Conservation (phyloP, 2,797 vertebrate species). For the Valencia hispanica region DNA sequence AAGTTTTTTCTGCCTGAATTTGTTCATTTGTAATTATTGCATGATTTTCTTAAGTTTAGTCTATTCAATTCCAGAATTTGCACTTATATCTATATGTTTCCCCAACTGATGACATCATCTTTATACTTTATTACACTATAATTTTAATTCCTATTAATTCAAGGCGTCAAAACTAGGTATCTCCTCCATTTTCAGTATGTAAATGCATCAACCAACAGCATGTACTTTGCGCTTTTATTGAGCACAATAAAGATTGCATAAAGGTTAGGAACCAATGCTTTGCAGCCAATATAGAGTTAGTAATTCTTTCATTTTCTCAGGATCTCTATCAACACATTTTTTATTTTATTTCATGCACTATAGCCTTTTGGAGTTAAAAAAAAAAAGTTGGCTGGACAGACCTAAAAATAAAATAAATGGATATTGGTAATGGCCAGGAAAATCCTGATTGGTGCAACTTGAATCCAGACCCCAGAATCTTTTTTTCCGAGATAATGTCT, state of each 20-base stretch:
- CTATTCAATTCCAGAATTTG: too few relatives aligned
- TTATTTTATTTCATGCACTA: background rate
- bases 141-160: background rate
- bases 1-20: too few relatives aligned
- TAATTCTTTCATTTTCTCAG: background rate
- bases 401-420: background rate
- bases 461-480: background rate
- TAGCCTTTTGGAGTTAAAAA: background rate
- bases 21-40: too few relatives aligned
- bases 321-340: background rate
- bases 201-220: background rate
- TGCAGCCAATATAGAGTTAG: background rate
- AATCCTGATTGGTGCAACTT: background rate
- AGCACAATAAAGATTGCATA: background rate
- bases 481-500: slow-evolving; percentile 40
- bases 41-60: too few relatives aligned
- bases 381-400: background rate
- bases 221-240: background rate
- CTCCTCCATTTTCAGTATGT: background rate
- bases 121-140: too few relatives aligned
- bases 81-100: too few relatives aligned
- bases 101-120: too few relatives aligned
- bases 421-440: background rate
- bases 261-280: background rate
- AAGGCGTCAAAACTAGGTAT: background rate